Conservation (phyloP, 2,797 vertebrate species). For the Cossypha niveicapilla region DNA sequence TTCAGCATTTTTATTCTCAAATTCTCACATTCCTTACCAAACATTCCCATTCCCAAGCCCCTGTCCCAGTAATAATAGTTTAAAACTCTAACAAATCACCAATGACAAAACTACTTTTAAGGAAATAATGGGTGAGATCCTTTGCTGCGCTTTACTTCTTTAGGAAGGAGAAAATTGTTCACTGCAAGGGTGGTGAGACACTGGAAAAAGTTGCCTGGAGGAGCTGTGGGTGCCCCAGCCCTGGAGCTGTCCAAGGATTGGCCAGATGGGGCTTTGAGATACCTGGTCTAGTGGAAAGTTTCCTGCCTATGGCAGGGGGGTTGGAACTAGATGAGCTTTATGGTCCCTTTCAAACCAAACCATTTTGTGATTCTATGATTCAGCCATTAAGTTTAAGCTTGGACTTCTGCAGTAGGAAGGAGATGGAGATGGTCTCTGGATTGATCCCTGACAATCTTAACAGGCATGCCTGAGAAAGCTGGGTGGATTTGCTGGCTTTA, state of each 20-base stretch:
- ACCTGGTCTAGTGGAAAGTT: neutral
- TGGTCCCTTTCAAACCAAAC: neutral
- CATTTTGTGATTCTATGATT: neutral
- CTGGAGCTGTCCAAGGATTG: neutral
- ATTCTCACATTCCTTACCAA: neutral
- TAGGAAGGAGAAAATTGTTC: neutral
- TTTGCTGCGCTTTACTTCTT: neutral
- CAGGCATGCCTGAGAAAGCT: neutral
- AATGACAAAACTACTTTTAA: neutral
- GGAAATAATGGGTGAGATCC: neutral
- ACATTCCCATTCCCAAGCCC: neutral
- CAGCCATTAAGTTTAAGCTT: neutral
- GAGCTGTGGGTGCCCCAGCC: neutral
- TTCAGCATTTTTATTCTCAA: neutral
- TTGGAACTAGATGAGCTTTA: neutral
- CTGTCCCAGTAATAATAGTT: neutral
- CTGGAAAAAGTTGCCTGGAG: neutral
- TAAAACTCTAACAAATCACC: neutral
- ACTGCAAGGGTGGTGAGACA: neutral
- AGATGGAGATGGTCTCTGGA: neutral
- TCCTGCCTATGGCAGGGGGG: accelerated
- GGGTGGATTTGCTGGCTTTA: neutral
- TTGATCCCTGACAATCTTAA: neutral
- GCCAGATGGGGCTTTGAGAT: neutral
- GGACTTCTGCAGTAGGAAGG: neutral